Evolutionary conservation across 64 coral and sea anemone species (phyloP), one percentile per base, ranked within the genome.

Genomic region (Stichodactyla helianthus): DNA sequence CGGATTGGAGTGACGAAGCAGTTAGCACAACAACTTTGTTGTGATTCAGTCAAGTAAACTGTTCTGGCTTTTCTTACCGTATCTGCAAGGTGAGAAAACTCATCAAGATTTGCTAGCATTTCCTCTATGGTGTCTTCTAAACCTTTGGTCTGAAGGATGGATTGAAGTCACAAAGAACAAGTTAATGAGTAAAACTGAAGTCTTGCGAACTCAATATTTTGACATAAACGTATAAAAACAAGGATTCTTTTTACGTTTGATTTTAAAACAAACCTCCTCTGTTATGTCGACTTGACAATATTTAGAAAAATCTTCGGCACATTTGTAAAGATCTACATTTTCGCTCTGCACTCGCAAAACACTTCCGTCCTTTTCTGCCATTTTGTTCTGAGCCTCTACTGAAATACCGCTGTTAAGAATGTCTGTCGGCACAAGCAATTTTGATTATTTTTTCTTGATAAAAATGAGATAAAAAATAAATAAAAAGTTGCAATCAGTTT

Each of bases 31-130:
- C 4, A 44, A 44, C 35, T 44, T 44, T 44, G 35, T 2, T 44
- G 35, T 44, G 35, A 44, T 44, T 44, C 18, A n/a, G 2, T 65
- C 22, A n/a, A 22, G 9, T 7, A 62, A 6, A n/a, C 62, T 31
- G 68, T n/a, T 5, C 4, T 68, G 18, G 63, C 10, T 68, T 68
- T 68, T 74, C 85, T 90, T 88, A 99, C 97, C 82, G 93, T 93
- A 79, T 99, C 97, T 74, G 93, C 97, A 35, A 94, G 90, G 77
- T 99, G 97, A 28, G 93, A 99, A 93, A 99, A 99, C 59, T 99
- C 97, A 67, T 99, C 97, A 12, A 99, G 82, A 78, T 91, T 93
- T 53, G 91, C 97, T 62, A 99, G 87, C 93, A 99, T 94, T 59
- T 99, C 97, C 53, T 99, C 97, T 53, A 99, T 95, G 19, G 77